Evolutionary conservation across 2,888 invertebrate genomes (phyloP), one percentile per base, ranked within the genome.

Genomic region (Nemotelus nigrinus): DNA sequence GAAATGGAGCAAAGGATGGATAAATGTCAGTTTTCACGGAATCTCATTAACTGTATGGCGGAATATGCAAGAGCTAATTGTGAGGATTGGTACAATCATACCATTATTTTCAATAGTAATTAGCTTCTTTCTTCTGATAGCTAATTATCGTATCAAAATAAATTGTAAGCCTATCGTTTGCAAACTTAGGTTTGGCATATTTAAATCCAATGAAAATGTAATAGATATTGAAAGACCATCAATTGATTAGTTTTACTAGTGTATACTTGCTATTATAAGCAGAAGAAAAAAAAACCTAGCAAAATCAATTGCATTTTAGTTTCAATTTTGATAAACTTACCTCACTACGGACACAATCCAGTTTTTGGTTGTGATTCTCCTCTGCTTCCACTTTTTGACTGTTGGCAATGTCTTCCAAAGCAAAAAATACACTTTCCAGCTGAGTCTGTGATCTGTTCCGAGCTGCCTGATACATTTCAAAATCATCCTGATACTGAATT

Each of bases 61-160:
- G 92, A 93, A 79, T 93, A 92, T 82, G 93, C 92, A n/a, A 89
- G 89, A 83, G 89, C 91, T 2, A 93, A 92, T 83, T 94, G 94
- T 82, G 92, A 92, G 41, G 94, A 94, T 82, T 94, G 93, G 93
- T 90, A 91, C 77, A 89, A 90, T 79, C 87, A 86, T 53, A 86
- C 86, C 77, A 74, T 74, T 60, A 74, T 74, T 39, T 74, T 74
- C 48, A 60, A 48, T 41, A 60, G 55, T 43, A 41, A 41, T 41
- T 70, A 70, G 10, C 6, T 70, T 50, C 10, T 50, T 50, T 50
- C 53, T 50, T 50, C 6, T 10, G 10, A 50, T 7, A 7, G 10
- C 53, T 10, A 50, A 50, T 50, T 50, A 7, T 50, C 53, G 53
- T 7, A 50, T 50, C 53, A 6, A 6, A 10, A 10, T 50, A 50